Evolutionary conservation across 2,888 invertebrate species (phyloP), one percentile per base, ranked within the genome.

Genomic region (Drosophila neutralis): DNA sequence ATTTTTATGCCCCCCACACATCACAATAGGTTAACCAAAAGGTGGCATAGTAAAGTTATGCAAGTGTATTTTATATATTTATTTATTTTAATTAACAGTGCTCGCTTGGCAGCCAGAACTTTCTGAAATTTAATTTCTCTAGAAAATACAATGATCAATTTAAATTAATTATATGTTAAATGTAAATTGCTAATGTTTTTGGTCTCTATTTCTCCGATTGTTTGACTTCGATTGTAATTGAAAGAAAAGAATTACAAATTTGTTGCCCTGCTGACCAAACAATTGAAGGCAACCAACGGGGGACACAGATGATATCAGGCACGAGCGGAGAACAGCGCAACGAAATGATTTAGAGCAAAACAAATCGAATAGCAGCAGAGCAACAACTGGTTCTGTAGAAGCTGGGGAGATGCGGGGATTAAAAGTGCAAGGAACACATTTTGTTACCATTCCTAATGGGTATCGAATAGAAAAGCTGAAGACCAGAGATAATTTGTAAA

Each of bases 201-300:
- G 11, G 7, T 31, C 31, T n/a, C 21, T 2, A 42, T 45, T 15
- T 27, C 8, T 15, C 8, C 24, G 5, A 6, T 7, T 29, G 2
- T 27, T 11, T 3, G 8, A 48, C 13, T 10, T n/a, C 13, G 21
- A 18, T 33, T 82, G 59, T 75, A 78, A 78, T 71, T 75, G 73
- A 64, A 73, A 24, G 38, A 67, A 75, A 69, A 65, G 57, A 76
- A 66, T 73, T 76, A 73, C 59, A 57, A 64, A 78, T 77, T 70
- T 69, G 59, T 53, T 58, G 69, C 36, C 62, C 70, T 29, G 52
- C 63, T 57, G 69, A 42, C 40, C 15, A 33, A 33, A 29, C 33
- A 61, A 69, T 60, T 53, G 21, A 51, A 59, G n/a, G 45, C 5
- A 65, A 27, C 49, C 49, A 49, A 53, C 45, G 59, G 62, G 42